Evolutionary conservation across 2,888 invertebrate genomes (phyloP), one percentile per base, ranked within the genome.

Genomic region (Smittia aterrima): DNA sequence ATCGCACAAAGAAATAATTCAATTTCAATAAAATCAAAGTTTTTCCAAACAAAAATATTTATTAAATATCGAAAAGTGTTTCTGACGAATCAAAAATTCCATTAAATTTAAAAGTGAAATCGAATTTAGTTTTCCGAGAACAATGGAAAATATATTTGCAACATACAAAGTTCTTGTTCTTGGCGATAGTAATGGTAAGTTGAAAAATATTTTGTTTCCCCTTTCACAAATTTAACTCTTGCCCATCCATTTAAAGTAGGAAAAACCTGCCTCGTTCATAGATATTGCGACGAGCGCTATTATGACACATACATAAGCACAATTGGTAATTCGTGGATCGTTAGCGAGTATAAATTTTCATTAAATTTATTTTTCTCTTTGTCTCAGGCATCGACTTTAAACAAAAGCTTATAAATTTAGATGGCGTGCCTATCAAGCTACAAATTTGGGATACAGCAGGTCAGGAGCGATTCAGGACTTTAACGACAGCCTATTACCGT

Each of bases 291-390:
- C 82, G 93, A 94, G 83, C 87, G 92, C 79, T 94, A 92, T 84
- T 93, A 93, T 84, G 93, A 94, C 82, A 92, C 93, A 78, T 93
- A 93, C 84, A 93, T 93, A 85, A 93, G 93, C 66, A 93, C 93
- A 77, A 93, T 94, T 85, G 93, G 93, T 93, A 83, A 89, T 89
- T 85, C n/a, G n/a, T n/a, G n/a, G n/a, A n/a, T n/a, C n/a, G n/a
- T n/a, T n/a, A n/a, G n/a, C n/a, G n/a, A n/a, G n/a, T n/a, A n/a
- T n/a, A n/a, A n/a, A n/a, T n/a, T n/a, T n/a, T n/a, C n/a, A n/a
- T 20, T 11, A 38, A 38, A 38, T 7, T 7, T 6, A 47, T 2
- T 7, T 47, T n/a, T 24, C 1, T 11, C 40, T 66, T 66, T 20
- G 1, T 38, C 6, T n/a, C 6, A 93, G 93, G 93, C 78, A 92